These are phyloP conservation scores for Sanderia malayensis DNA, from an alignment of 30 jellyfish, hydroid and myxozoan genomes.

Conservation along the genomic window DNA sequence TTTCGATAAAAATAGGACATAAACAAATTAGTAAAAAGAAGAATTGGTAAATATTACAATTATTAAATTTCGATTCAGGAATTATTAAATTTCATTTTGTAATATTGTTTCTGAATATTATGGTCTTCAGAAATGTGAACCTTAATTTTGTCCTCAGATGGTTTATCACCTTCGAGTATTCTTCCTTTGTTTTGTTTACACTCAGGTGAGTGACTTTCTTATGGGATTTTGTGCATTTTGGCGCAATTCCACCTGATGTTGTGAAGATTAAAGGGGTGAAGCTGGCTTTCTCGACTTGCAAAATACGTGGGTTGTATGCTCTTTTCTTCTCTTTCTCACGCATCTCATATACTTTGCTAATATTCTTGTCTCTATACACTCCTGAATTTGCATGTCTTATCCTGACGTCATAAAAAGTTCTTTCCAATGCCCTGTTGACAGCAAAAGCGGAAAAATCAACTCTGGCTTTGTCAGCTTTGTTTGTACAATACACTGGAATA, in stretches of 20 bases:
- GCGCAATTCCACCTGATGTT: slow-evolving; percentile 14
- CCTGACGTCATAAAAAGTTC: slow-evolving; percentile 6
- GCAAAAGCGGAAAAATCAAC: not conserved
- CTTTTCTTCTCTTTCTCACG: slow-evolving; percentile 16
- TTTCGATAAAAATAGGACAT: too few species aligned
- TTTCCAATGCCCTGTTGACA: not conserved
- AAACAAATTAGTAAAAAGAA: too few species aligned
- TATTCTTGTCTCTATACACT: slow-evolving; percentile 5
- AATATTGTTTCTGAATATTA: too few species aligned
- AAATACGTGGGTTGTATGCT: not conserved
- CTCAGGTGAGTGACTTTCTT: not conserved
- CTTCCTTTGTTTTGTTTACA: slow-evolving; percentile 4
- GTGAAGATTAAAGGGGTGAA: slow-evolving; percentile 9
- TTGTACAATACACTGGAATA: not conserved
- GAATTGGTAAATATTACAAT: too few species aligned
- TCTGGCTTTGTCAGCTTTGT: not conserved
- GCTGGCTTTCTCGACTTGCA: slow-evolving; percentile 23
- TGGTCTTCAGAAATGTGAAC: not conserved
- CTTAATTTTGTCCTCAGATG: slow-evolving; percentile 10
- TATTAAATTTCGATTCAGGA: too few species aligned
- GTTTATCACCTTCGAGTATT: slow-evolving; percentile 10
- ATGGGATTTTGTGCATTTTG: slow-evolving; percentile 10
- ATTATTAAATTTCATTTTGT: too few species aligned
- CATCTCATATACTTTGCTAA: not conserved
- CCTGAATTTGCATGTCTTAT: slow-evolving; percentile 12